Percentiles rank a stretch among this genome's conserved stretches.
These are phyloP conservation scores for Pandemis heparana DNA, from an alignment of 2,888 invertebrate species.

Conservation along the genomic window DNA sequence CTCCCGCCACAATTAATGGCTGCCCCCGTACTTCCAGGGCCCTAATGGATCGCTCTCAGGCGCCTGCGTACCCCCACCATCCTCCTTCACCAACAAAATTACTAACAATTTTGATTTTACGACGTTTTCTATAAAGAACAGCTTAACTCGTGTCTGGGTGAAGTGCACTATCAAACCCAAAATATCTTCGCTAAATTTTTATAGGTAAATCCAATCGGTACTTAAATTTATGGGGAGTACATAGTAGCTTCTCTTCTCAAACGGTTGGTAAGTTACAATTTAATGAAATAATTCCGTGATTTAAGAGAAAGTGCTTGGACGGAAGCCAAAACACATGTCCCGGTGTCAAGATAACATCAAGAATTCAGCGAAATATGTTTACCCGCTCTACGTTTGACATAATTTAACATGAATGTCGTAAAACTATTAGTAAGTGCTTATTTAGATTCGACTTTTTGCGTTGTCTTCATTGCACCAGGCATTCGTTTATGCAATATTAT, in stretches of 20 bases:
- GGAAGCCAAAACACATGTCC: constrained; percentile 67
- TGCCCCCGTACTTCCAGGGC: constrained; percentile 54
- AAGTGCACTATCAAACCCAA: constrained; percentile 40
- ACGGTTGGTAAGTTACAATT: constrained; percentile 37
- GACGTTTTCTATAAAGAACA: constrained; percentile 32
- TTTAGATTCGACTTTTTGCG: constrained; percentile 40
- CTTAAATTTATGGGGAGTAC: constrained; percentile 39
- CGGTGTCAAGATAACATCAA: constrained; percentile 64
- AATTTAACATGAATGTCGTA: constrained; percentile 63
- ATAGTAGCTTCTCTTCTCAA: constrained; percentile 30
- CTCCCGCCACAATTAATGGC: constrained; percentile 57
- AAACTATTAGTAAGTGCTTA: constrained; percentile 61
- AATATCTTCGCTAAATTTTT: constrained; percentile 38
- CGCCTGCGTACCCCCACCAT: constrained; percentile 46
- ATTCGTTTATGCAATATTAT: neutral
- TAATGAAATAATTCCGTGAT: constrained; percentile 66
- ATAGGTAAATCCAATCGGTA: constrained; percentile 35
- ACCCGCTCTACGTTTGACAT: constrained; percentile 58
- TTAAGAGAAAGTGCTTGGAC: constrained; percentile 77
- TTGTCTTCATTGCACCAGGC: neutral
- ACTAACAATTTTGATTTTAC: constrained; percentile 35
- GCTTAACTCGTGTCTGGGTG: constrained; percentile 21
- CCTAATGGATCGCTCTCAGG: constrained; percentile 58
- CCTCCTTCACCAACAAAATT: constrained; percentile 31
- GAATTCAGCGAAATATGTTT: constrained; percentile 68